Percentiles rank a stretch among this genome's conserved stretches.
Evolutionary conservation across 2,888 invertebrate species (phyloP).

Genomic region (Heterodera filipjevi): DNA sequence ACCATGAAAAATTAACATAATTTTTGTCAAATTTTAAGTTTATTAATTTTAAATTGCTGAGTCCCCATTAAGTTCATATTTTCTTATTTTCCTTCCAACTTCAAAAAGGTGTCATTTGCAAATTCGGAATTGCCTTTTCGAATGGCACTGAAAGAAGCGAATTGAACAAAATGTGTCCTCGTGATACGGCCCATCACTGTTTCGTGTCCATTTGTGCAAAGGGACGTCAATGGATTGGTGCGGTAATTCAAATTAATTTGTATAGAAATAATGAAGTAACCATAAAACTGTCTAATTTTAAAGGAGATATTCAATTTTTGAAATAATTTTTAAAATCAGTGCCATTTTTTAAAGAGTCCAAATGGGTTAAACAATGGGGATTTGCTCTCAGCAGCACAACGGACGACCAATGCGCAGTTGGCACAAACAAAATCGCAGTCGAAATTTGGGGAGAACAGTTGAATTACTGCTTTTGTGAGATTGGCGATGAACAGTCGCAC

Average conservation of each 20-base stretch:
- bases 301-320: not conserved
- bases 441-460: not conserved
- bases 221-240: not conserved
- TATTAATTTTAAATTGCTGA: no score
- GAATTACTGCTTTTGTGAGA: not conserved
- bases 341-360: not conserved
- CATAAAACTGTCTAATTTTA: not conserved
- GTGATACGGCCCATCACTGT: not conserved
- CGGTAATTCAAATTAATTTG: not conserved
- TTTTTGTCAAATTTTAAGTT: no score
- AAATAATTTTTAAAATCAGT: not conserved
- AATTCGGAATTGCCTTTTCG: not conserved
- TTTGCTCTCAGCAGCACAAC: not conserved
- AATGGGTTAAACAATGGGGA: not conserved
- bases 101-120: not conserved
- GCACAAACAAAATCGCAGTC: not conserved
- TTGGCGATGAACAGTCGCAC: not conserved
- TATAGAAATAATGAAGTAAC: not conserved
- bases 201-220: slow-evolving; percentile 7
- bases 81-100: no score
- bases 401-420: not conserved
- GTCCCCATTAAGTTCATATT: no score
- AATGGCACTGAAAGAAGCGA: not conserved
- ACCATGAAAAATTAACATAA: no score
- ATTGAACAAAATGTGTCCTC: not conserved